Evolutionary conservation across 1,140 invertebrate species (phyloP).

Genomic region (Drosophila neocordata): DNA sequence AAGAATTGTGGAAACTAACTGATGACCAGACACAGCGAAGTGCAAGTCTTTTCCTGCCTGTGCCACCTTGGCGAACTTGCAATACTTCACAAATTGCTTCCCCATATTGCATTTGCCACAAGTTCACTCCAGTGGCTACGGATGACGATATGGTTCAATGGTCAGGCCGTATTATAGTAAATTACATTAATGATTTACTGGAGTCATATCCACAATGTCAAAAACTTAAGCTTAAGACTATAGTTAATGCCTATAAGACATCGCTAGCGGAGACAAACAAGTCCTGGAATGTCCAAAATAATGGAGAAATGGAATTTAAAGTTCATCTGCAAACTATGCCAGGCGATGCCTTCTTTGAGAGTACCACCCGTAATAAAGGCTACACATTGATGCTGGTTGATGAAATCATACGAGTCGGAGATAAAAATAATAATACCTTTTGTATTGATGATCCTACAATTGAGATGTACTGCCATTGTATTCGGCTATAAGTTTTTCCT

Average conservation of each 20-base stretch:
- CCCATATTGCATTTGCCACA: constrained; percentile 92
- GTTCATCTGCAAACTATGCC: constrained; percentile 85
- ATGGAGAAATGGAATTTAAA: constrained; percentile 76
- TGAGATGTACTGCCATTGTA: constrained; percentile 86
- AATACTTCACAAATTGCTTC: constrained; percentile 87
- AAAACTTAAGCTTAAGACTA: constrained; percentile 26
- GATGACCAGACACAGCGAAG: constrained; percentile 83
- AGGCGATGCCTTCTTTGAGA: constrained; percentile 88
- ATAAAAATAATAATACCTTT: constrained; percentile 88
- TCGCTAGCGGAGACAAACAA: constrained; percentile 46
- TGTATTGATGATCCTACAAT: constrained; percentile 89
- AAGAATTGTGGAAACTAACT: constrained; percentile 80
- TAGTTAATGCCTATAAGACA: constrained; percentile 27
- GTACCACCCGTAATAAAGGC: constrained; percentile 84
- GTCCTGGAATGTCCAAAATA: not conserved
- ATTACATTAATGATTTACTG: constrained; percentile 86
- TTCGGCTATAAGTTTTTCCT: not conserved
- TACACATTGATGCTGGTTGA: constrained; percentile 84
- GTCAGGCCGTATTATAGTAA: constrained; percentile 84
- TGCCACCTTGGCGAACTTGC: constrained; percentile 88
- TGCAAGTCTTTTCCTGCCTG: constrained; percentile 88
- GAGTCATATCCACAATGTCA: constrained; percentile 84
- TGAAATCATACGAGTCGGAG: constrained; percentile 88
- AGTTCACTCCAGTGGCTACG: constrained; percentile 83
- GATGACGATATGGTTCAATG: constrained; percentile 82